These are phyloP conservation scores for Toxotes lorentzi DNA, from an alignment of 2,797 vertebrate genomes.

Conservation along the genomic window DNA sequence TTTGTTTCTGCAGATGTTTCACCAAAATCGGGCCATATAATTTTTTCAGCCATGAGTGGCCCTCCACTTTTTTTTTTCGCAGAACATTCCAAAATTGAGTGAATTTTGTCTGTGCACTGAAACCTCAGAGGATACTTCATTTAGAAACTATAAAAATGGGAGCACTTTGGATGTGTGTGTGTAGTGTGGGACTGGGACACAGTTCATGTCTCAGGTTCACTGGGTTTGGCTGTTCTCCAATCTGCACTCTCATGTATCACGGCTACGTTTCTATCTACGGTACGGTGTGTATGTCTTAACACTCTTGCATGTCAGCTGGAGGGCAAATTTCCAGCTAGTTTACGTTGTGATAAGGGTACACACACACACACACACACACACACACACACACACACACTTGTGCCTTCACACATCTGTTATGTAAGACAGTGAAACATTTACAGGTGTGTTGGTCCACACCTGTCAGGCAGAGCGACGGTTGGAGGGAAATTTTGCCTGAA, in stretches of 20 bases:
- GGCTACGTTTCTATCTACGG: neutral
- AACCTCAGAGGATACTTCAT: too few relatives aligned
- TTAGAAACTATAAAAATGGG: too few relatives aligned
- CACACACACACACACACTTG: neutral
- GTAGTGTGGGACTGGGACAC: too few relatives aligned
- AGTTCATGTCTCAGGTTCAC: neutral
- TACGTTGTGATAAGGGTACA: neutral
- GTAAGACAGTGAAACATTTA: constrained; percentile 23
- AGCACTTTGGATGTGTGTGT: neutral
- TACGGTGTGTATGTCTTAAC: neutral
- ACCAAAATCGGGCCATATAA: too few relatives aligned
- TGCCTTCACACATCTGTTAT: neutral
- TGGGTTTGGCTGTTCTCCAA: neutral
- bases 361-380: neutral
- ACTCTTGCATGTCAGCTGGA: neutral
- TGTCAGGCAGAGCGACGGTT: constrained; percentile 16
- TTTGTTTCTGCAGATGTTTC: too few relatives aligned
- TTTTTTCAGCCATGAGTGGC: too few relatives aligned
- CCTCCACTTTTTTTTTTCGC: too few relatives aligned
- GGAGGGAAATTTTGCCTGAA: constrained; percentile 5
- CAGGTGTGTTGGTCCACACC: constrained; percentile 34
- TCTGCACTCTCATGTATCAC: neutral
- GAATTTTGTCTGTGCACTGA: too few relatives aligned
- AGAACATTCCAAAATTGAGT: too few relatives aligned
- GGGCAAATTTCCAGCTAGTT: constrained; percentile 15